Conservation (phyloP, 2,113 vertebrate species). For the Vulpes vulpes region DNA sequence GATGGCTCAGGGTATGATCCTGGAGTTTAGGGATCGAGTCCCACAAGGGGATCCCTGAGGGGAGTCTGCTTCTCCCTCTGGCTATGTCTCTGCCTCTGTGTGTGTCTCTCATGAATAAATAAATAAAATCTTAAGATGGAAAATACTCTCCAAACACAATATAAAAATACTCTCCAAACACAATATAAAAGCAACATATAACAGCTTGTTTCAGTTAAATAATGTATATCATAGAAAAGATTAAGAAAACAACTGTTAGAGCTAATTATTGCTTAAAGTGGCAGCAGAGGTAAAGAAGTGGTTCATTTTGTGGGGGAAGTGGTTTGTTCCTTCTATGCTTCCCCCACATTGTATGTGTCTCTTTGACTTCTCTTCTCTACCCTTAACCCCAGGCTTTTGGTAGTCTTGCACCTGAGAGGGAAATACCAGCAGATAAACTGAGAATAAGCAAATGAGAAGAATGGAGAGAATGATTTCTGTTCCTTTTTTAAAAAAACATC, state of each 20-base stretch:
- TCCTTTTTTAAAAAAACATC: not conserved
- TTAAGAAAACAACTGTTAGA: not conserved
- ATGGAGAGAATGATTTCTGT: not conserved
- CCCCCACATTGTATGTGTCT: accelerated
- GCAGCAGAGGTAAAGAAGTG: not conserved
- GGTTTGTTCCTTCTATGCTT: not conserved
- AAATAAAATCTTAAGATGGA: too few relatives aligned
- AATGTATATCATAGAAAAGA: not conserved
- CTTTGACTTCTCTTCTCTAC: not conserved
- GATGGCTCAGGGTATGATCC: too few relatives aligned
- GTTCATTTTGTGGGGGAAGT: not conserved
- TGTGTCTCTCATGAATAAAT: too few relatives aligned
- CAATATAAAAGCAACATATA: not conserved
- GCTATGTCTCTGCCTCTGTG: too few relatives aligned
- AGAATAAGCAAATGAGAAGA: not conserved
- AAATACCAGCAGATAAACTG: not conserved
- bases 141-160: too few relatives aligned
- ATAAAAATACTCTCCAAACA: not conserved
- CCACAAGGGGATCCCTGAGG: too few relatives aligned
- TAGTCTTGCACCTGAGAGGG: not conserved
- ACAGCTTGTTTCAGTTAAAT: not conserved
- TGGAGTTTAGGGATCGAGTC: too few relatives aligned
- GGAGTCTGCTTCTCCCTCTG: too few relatives aligned
- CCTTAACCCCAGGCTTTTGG: not conserved
- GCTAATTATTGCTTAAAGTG: not conserved